Percentiles rank a stretch among this genome's conserved stretches.
Evolutionary conservation across 2,888 invertebrate genomes (phyloP).

Genomic region (Andrena hattorfiana): DNA sequence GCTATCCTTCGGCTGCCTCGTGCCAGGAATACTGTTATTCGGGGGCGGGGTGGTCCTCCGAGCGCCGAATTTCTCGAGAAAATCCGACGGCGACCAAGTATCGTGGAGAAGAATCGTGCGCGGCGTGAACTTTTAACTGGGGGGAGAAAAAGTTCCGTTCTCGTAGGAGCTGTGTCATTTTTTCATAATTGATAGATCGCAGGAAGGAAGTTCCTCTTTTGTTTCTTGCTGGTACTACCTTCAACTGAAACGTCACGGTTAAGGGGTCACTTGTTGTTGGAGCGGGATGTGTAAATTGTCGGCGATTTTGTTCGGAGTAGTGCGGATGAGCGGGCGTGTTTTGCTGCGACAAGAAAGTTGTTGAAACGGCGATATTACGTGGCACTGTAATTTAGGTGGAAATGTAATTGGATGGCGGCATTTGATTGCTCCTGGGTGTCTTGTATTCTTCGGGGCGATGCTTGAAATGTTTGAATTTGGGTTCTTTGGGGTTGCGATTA

Average conservation of each 20-base stretch:
- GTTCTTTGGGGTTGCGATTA: too few relatives aligned
- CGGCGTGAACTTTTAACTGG: too few relatives aligned
- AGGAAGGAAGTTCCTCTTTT: too few relatives aligned
- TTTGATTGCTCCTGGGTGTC: conserved; percentile 11
- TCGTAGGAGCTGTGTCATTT: too few relatives aligned
- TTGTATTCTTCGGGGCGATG: background rate
- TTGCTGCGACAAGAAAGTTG: conserved; percentile 31
- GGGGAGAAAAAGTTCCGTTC: too few relatives aligned
- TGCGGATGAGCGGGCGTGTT: background rate
- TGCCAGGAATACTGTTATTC: background rate
- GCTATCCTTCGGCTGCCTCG: background rate
- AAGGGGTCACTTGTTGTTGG: background rate
- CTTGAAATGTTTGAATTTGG: background rate
- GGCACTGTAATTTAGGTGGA: conserved; percentile 34
- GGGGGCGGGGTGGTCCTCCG: too few relatives aligned
- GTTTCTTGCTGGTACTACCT: too few relatives aligned
- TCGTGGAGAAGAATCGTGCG: too few relatives aligned
- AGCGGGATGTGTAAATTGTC: conserved; percentile 23
- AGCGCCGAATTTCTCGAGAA: too few relatives aligned
- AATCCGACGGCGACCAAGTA: too few relatives aligned
- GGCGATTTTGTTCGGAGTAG: conserved; percentile 6
- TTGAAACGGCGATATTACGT: conserved; percentile 19
- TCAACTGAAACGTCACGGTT: background rate
- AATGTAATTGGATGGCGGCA: conserved; percentile 28
- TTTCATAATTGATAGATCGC: too few relatives aligned